Conservation (phyloP, 1,140 invertebrate genomes). For the Drosophila pectinifera region DNA sequence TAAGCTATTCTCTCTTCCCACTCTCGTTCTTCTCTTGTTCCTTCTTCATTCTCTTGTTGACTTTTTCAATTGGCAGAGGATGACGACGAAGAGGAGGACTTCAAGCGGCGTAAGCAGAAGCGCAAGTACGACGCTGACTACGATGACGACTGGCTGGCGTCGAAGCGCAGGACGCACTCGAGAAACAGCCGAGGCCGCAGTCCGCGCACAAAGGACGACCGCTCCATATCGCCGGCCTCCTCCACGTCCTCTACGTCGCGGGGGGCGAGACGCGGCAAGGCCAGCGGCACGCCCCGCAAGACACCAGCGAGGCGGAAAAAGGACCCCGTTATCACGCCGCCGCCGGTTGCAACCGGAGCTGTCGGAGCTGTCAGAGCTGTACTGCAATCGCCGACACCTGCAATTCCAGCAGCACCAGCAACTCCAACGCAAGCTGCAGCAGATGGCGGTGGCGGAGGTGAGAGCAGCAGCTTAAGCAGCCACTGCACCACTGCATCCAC, state of each 20-base stretch:
- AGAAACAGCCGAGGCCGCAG: constrained; percentile 75
- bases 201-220: constrained; percentile 75
- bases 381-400: neutral
- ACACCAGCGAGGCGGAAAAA: constrained; percentile 76
- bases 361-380: constrained; percentile 4
- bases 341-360: constrained; percentile 7
- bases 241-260: constrained; percentile 74
- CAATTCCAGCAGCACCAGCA: constrained; percentile 21
- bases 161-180: constrained; percentile 59
- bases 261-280: constrained; percentile 51
- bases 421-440: constrained; percentile 9
- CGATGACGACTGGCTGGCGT: constrained; percentile 81
- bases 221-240: constrained; percentile 79
- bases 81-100: constrained; percentile 81
- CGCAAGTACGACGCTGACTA: constrained; percentile 80
- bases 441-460: constrained; percentile 59
- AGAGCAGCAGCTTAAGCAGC: constrained; percentile 65
- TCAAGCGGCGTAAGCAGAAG: constrained; percentile 76
- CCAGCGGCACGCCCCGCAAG: constrained; percentile 66
- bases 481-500: constrained; percentile 50
- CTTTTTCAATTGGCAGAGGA: constrained; percentile 49
- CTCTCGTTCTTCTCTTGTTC: constrained; percentile 12
- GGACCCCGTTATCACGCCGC: constrained; percentile 32
- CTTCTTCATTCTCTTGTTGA: constrained; percentile 10
- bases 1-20: constrained; percentile 2